Conservation (phyloP, 2,113 vertebrate genomes). For the Nothobranchius furzeri region DNA sequence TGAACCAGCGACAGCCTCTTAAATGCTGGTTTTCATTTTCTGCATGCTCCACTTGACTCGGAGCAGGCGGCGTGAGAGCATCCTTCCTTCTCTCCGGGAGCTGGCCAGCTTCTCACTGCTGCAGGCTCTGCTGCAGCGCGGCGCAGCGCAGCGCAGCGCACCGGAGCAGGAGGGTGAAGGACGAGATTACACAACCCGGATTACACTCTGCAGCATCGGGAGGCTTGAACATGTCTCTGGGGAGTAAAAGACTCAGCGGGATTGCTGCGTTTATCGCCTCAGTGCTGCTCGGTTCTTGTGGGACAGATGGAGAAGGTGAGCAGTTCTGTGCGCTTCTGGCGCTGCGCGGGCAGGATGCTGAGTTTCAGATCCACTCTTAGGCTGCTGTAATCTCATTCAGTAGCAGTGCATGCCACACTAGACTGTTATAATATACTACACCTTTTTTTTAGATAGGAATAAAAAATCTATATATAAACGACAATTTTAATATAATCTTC, state of each 20-base stretch:
- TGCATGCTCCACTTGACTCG: conserved; percentile 31
- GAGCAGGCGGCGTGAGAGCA: conserved; percentile 37
- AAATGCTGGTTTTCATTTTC: conserved; percentile 9
- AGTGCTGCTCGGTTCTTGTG: conserved; percentile 50
- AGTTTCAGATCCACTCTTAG: neutral
- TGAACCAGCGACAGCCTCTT: conserved; percentile 25
- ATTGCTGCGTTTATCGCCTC: conserved; percentile 52
- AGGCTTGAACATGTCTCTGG: conserved; percentile 52
- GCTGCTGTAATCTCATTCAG: neutral
- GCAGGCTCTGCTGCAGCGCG: conserved; percentile 35
- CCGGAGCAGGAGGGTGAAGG: conserved; percentile 18
- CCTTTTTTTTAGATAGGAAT: neutral
- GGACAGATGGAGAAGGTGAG: conserved; percentile 70
- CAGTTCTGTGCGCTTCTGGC: conserved; percentile 26
- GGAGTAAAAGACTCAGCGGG: conserved; percentile 34
- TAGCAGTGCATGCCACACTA: too few relatives aligned
- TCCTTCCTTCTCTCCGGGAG: conserved; percentile 11
- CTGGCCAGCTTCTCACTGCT: conserved; percentile 25
- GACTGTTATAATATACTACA: too few relatives aligned
- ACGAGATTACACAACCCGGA: conserved; percentile 35
- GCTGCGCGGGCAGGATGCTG: neutral
- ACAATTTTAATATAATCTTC: too few relatives aligned
- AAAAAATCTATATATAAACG: neutral
- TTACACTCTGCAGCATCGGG: conserved; percentile 25
- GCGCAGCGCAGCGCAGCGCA: conserved; percentile 27